Evolutionary conservation across 1,140 invertebrate genomes (phyloP).

Genomic region (Ladona fulva): DNA sequence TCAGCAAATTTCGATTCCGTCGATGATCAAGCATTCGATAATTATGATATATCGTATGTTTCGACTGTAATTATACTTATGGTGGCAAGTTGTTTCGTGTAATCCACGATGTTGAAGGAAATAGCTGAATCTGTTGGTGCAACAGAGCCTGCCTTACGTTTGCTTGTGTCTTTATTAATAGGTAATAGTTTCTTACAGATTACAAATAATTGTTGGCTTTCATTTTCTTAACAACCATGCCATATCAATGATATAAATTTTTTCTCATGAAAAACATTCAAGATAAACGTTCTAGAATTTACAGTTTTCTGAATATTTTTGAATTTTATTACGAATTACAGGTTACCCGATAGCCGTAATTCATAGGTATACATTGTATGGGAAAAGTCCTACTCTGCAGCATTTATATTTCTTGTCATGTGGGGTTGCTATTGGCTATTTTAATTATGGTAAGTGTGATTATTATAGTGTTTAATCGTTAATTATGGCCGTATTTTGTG

Average conservation of each 20-base stretch:
- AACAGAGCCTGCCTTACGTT: conserved; percentile 19
- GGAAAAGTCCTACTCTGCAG: conserved; percentile 14
- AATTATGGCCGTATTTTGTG: too few relatives aligned
- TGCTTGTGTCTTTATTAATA: conserved; percentile 19
- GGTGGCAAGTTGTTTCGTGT: not conserved
- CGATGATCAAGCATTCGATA: too few relatives aligned
- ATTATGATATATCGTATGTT: too few relatives aligned
- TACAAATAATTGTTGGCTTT: too few relatives aligned
- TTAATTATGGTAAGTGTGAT: conserved; percentile 20
- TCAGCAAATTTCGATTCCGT: too few relatives aligned
- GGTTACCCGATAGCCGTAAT: conserved; percentile 20
- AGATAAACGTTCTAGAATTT: too few relatives aligned
- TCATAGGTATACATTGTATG: conserved; percentile 20
- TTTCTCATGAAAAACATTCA: too few relatives aligned
- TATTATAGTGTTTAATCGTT: too few relatives aligned
- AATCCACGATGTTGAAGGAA: conserved; percentile 13
- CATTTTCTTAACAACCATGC: too few relatives aligned
- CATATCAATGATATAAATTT: too few relatives aligned
- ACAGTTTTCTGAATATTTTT: not conserved
- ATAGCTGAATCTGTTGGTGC: conserved; percentile 17
- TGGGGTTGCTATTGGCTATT: conserved; percentile 19
- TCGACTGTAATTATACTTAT: too few relatives aligned
- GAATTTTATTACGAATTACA: conserved; percentile 14
- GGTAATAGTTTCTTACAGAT: conserved; percentile 15
- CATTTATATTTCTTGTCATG: conserved; percentile 17